Evolutionary conservation across 23 tunicate species (phyloP).

Genomic region (Ciona savignyi): DNA sequence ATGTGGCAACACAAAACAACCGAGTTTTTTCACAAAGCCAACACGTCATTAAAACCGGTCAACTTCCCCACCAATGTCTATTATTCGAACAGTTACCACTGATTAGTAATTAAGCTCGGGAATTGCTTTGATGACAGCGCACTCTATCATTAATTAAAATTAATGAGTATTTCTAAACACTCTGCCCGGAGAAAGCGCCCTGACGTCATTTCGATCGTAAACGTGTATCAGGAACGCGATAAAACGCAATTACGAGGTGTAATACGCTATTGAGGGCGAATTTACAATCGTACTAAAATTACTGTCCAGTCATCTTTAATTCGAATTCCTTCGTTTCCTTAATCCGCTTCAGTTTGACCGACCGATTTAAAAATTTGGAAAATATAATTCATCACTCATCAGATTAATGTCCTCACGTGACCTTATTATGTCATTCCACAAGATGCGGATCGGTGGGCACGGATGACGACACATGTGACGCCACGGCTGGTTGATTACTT

Average conservation of each 20-base stretch:
- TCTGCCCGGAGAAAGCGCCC: too few species aligned
- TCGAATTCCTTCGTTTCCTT: too few species aligned
- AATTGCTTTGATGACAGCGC: background rate
- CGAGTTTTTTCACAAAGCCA: too few species aligned
- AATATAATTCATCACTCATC: background rate
- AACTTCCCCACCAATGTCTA: background rate
- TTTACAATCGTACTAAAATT: background rate
- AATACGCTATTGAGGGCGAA: too few species aligned
- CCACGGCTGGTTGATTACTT: background rate
- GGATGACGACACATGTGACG: background rate
- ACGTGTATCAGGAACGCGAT: background rate
- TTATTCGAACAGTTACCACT: background rate
- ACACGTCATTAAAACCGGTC: background rate
- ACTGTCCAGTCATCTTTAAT: too few species aligned
- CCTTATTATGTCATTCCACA: background rate
- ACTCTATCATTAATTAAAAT: background rate
- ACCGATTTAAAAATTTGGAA: too few species aligned
- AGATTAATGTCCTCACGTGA: background rate
- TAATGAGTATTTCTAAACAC: background rate
- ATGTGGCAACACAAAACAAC: too few species aligned
- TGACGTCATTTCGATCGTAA: too few species aligned
- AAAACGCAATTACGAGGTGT: background rate
- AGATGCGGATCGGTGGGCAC: background rate
- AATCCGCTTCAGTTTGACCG: too few species aligned
- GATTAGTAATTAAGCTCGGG: background rate